Base-by-base conservation (phyloP, 2,888 invertebrate species). In the Nebria brevicollis region DNA sequence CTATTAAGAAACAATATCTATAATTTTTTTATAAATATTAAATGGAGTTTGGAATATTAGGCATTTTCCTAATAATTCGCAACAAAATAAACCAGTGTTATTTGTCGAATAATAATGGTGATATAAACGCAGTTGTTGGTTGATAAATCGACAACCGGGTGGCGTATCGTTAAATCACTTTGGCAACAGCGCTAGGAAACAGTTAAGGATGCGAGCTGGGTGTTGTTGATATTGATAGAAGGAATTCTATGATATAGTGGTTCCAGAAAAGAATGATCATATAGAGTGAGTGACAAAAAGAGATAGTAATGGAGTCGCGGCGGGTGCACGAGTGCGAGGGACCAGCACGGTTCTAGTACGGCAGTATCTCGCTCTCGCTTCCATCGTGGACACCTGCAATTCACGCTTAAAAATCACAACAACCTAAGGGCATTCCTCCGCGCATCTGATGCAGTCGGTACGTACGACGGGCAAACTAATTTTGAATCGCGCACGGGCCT, bases 391-490 rank as follows among this genome's bases (percentile, higher is more conserved):
- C 73, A 73, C 73, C 73, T 73, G 73, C 42, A 73, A 73, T 73
- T 25, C 42, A 73, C 73, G 41, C 20, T 13, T 43, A 41, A 73
- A 26, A 73, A 13, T 43, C 42, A 73, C 41, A 41, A 73, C 73
- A 73, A 70, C 70, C 70, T 13, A 70, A 20, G 20, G 20, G 2
- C 70, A 70, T 25, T 26, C 70, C 34, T 3, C n/a, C 54, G 42
- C 75, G 75, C 65, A 20, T 75, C n/a, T 68, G 73, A 42, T 76
- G 77, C 76, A 82, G 79, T 79, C 72, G 79, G 75, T 79, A 82
- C 72, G 75, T 54, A 20, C 11, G 68, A 43, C n/a, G 72, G 11
- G 72, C 73, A 73, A 20, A 43, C 15, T 77, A 42, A 25, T 34
- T 54, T 54, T 54, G 8, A 54, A 54, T 54, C 42, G 42, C 70